Percentiles rank a stretch among this genome's conserved stretches.
These are phyloP conservation scores for Loris lydekkerianus DNA, from an alignment of 2,797 vertebrate species.

Conservation along the genomic window DNA sequence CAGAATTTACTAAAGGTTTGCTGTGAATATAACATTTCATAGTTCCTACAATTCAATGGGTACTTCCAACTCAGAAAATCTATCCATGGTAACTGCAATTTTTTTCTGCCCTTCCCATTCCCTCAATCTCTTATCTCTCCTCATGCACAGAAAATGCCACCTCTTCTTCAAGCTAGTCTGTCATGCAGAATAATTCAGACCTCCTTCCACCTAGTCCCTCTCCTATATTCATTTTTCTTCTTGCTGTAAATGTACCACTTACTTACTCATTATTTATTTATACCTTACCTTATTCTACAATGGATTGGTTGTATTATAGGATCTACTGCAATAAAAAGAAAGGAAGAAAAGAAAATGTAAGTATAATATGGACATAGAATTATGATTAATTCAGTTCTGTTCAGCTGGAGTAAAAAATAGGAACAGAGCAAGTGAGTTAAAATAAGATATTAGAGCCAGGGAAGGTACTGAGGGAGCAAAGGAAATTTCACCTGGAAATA, in stretches of 20 bases:
- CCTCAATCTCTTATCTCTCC: background rate
- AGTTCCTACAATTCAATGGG: background rate
- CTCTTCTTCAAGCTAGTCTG: background rate
- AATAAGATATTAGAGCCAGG: background rate
- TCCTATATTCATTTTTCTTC: conserved; percentile 36
- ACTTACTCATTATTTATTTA: conserved; percentile 59
- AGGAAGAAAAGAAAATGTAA: background rate
- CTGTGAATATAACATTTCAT: background rate
- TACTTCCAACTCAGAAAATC: background rate
- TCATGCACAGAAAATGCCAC: background rate
- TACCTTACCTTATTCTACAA: conserved; percentile 9
- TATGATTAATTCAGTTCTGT: conserved; percentile 35
- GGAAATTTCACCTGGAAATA: no score
- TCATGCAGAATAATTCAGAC: background rate
- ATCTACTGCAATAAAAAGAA: conserved; percentile 10
- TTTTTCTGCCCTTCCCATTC: background rate
- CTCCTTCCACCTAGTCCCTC: background rate
- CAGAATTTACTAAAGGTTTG: background rate
- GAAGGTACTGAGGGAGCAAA: background rate
- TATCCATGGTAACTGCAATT: background rate
- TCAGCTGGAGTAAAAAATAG: background rate
- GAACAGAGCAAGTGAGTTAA: background rate
- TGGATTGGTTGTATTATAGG: background rate
- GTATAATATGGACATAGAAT: background rate
- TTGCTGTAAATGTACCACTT: background rate